These are phyloP conservation scores for Fragum sueziense DNA, from an alignment of 2,888 invertebrate species.

Conservation along the genomic window DNA sequence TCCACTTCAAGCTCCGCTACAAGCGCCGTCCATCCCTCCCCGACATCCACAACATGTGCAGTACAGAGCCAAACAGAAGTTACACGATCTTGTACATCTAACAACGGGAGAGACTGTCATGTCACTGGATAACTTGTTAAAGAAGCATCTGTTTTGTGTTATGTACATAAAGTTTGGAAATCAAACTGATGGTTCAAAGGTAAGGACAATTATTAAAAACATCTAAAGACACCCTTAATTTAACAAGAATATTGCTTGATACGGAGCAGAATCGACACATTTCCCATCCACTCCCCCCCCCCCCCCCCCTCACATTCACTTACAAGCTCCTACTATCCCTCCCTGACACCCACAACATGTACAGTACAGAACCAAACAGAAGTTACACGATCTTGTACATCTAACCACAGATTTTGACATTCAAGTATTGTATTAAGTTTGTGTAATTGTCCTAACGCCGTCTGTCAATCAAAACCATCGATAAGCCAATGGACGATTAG, in stretches of 20 bases:
- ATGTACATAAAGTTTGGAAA: slow-evolving; percentile 74
- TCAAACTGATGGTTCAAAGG: slow-evolving; percentile 59
- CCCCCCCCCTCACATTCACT: slow-evolving; percentile 51
- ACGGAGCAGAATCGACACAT: slow-evolving; percentile 4
- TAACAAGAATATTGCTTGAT: slow-evolving; percentile 49
- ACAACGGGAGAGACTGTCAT: slow-evolving; percentile 55
- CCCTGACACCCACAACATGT: slow-evolving; percentile 31
- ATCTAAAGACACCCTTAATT: too few species aligned
- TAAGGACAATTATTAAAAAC: slow-evolving; percentile 26
- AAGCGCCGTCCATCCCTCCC: slow-evolving; percentile 36
- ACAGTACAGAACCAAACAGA: slow-evolving; percentile 40
- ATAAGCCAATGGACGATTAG: too few species aligned
- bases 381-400: slow-evolving; percentile 47
- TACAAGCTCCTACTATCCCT: slow-evolving; percentile 35
- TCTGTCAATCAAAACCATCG: too few species aligned
- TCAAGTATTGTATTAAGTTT: too few species aligned
- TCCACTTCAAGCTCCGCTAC: slow-evolving; percentile 48
- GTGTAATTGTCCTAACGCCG: too few species aligned
- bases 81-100: slow-evolving; percentile 49
- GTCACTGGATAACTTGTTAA: slow-evolving; percentile 43
- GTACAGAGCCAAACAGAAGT: slow-evolving; percentile 38
- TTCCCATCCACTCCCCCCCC: slow-evolving; percentile 20
- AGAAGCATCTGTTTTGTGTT: slow-evolving; percentile 62
- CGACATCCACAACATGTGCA: slow-evolving; percentile 34
- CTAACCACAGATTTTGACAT: slow-evolving; percentile 56